Conservation (phyloP, 1,140 invertebrate species). For the Brachionus angularis region DNA sequence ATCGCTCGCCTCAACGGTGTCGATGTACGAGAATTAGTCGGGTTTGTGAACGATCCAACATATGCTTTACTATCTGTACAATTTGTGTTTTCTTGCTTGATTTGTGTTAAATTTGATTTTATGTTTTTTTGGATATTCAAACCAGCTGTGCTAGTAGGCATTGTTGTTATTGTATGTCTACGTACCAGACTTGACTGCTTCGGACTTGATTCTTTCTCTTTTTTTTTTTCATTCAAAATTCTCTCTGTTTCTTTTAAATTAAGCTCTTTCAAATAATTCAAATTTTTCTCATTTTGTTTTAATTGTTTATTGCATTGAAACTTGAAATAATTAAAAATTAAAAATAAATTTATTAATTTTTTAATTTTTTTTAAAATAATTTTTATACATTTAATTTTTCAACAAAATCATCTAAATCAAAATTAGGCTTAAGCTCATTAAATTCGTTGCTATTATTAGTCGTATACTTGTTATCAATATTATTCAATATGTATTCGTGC, state of each 20-base stretch:
- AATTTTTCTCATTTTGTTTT: too few species aligned
- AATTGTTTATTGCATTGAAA: not conserved
- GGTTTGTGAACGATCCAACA: conserved; percentile 24
- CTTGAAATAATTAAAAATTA: not conserved
- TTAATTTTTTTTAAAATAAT: not conserved
- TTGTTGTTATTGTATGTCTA: conserved; percentile 36
- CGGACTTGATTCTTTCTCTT: not conserved
- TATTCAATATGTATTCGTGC: not conserved
- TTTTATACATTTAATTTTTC: conserved; percentile 26
- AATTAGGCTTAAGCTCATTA: too few species aligned
- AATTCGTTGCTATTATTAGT: not conserved
- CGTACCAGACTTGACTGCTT: not conserved
- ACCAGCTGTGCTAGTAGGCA: conserved; percentile 28
- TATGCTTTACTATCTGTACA: conserved; percentile 7
- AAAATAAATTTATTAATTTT: not conserved
- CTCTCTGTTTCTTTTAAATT: conserved; percentile 3
- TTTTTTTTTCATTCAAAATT: not conserved
- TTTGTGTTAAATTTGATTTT: not conserved
- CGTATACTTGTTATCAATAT: not conserved
- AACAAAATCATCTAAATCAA: conserved; percentile 19
- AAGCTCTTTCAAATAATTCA: conserved; percentile 23
- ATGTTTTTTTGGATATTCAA: not conserved
- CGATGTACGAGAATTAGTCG: conserved; percentile 1
- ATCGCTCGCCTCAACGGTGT: conserved; percentile 19
- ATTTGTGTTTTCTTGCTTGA: not conserved